Evolutionary conservation across 2,797 vertebrate genomes (phyloP).

Genomic region (Epinephelus coioides): DNA sequence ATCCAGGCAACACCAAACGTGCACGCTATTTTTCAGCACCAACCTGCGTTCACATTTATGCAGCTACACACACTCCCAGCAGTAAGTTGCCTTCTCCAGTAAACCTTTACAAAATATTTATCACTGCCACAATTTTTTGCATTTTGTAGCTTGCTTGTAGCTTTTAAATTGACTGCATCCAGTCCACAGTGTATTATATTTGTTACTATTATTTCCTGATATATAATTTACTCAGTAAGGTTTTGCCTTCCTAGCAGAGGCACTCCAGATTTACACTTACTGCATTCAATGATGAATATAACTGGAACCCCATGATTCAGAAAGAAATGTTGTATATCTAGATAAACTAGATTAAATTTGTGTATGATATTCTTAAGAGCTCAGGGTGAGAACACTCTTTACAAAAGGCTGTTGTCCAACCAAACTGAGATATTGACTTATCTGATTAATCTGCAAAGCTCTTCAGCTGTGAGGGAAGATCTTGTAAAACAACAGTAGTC

Average conservation of each 20-base stretch:
- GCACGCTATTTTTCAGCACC: neutral
- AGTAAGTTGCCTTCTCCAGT: neutral
- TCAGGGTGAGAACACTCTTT: neutral
- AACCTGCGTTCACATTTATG: neutral
- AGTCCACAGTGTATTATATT: neutral
- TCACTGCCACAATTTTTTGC: neutral
- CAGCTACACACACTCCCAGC: neutral
- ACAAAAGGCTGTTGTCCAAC: neutral
- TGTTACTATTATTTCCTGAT: neutral
- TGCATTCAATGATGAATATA: neutral
- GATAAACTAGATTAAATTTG: neutral
- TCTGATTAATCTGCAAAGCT: neutral
- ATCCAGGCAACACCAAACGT: neutral
- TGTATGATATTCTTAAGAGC: neutral
- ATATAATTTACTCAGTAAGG: neutral
- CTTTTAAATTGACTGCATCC: neutral
- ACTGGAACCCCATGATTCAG: neutral
- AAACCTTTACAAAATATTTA: neutral
- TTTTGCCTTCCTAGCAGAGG: neutral
- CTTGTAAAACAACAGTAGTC: constrained; percentile 1
- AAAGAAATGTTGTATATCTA: neutral
- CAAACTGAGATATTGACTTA: neutral
- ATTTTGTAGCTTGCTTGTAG: neutral
- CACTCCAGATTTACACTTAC: neutral
- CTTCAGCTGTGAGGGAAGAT: neutral